Conservation (phyloP, 2,113 vertebrate genomes). For the Vombatus ursinus region DNA sequence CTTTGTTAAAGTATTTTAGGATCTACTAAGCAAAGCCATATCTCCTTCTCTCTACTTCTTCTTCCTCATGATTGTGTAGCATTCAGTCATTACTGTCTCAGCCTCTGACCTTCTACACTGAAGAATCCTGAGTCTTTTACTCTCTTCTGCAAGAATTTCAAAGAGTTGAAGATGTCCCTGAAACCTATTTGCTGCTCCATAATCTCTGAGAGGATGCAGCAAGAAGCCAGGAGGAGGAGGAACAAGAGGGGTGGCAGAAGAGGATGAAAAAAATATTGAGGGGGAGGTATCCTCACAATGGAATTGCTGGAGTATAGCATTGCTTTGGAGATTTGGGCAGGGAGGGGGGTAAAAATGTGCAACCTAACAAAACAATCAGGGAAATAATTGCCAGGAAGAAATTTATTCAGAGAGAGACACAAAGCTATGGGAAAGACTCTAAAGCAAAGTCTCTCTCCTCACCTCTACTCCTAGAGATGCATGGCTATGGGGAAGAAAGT, state of each 20-base stretch:
- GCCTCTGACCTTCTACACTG: neutral
- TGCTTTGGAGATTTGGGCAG: neutral
- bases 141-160: neutral
- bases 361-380: neutral
- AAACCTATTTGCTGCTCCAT: neutral
- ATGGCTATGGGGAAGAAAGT: neutral
- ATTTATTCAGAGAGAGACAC: neutral
- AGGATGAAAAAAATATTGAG: neutral
- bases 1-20: neutral
- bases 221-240: neutral
- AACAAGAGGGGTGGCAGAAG: neutral
- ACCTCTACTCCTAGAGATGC: neutral
- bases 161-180: neutral
- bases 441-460: neutral
- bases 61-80: neutral
- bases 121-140: neutral
- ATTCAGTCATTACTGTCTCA: neutral
- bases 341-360: neutral
- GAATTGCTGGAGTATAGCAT: neutral
- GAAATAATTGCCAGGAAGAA: neutral
- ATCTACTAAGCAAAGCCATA: neutral
- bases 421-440: neutral
- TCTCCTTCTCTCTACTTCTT: neutral
- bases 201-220: neutral
- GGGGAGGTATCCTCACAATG: neutral